Evolutionary conservation across 2,797 vertebrate genomes (phyloP), one percentile per base, ranked within the genome.

Genomic region (Anguilla pacifica): DNA sequence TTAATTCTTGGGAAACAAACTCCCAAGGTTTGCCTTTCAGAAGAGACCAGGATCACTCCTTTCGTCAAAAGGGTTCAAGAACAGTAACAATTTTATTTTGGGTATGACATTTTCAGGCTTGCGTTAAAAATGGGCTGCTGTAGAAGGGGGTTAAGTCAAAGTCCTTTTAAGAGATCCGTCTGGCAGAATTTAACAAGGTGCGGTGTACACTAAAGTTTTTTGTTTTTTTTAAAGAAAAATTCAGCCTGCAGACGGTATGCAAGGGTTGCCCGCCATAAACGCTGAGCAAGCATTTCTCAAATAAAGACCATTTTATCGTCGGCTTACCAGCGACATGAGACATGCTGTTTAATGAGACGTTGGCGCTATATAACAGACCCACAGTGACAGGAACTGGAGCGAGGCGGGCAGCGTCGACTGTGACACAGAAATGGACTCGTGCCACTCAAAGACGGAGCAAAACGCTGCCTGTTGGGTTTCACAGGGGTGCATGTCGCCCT

Each of bases 171-270:
- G 92, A 90, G 81, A 89, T 7, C 51, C 91, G 92, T 93, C 92
- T 93, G 92, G 86, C 89, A 89, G 86, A 92, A 89, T 94, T 95
- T 94, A 94, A 95, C 93, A 94, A 95, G 93, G 92, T 93, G 94
- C 91, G 91, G 85, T 82, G 43, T 85, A 90, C 89, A 93, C 93
- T 83, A 93, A 92, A 93, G 86, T 53, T 88, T 89, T 91, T 87
- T 88, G 70, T 39, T 31, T 85, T 31, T 28, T 55, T 87, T 83
- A 83, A 84, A 83, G 91, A 92, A 91, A 91, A 91, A 89, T 92
- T 86, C 88, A 89, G 87, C 28, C 39, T 91, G 89, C 91, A 92
- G 91, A 93, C 91, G 88, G 90, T 77, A 43, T 86, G 85, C 85
- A 67, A 86, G 86, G 86, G 87, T 25, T 86, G 39, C 72, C 17